These are phyloP conservation scores for Dryadula phaetusa DNA, from an alignment of 2,888 invertebrate genomes.

Conservation along the genomic window DNA sequence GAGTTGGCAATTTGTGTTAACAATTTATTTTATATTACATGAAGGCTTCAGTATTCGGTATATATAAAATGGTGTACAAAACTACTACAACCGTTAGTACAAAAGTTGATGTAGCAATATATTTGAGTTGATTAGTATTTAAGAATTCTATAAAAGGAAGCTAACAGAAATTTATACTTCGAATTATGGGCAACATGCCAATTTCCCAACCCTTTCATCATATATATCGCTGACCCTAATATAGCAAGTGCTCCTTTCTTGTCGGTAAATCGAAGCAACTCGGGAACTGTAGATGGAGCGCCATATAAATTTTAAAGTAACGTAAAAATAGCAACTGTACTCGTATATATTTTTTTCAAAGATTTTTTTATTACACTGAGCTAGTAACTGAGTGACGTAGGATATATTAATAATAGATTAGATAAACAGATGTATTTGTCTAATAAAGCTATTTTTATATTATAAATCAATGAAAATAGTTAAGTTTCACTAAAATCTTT, in stretches of 20 bases:
- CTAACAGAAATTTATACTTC: not conserved
- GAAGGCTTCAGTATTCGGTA: conserved; percentile 53
- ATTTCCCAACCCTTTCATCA: not conserved
- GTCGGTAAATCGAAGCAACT: conserved; percentile 2
- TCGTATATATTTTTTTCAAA: too few species aligned
- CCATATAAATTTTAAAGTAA: conserved; percentile 1
- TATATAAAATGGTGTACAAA: conserved; percentile 57
- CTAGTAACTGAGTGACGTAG: too few species aligned
- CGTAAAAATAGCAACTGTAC: not conserved
- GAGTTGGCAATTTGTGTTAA: conserved; percentile 51
- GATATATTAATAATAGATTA: not conserved
- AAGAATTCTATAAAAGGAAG: not conserved
- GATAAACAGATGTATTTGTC: not conserved
- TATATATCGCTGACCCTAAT: conserved; percentile 16
- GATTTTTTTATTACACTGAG: too few species aligned
- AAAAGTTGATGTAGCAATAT: not conserved
- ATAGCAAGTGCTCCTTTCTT: conserved; percentile 18
- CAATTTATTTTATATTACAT: conserved; percentile 65
- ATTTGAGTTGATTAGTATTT: not conserved
- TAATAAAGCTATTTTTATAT: not conserved
- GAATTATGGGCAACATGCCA: conserved; percentile 5
- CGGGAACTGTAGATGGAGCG: not conserved
- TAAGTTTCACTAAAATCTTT: conserved; percentile 4
- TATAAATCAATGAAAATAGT: conserved; percentile 2
- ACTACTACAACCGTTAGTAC: not conserved